Conservation (phyloP, 2,888 invertebrate species). For the Eilema depressum region DNA sequence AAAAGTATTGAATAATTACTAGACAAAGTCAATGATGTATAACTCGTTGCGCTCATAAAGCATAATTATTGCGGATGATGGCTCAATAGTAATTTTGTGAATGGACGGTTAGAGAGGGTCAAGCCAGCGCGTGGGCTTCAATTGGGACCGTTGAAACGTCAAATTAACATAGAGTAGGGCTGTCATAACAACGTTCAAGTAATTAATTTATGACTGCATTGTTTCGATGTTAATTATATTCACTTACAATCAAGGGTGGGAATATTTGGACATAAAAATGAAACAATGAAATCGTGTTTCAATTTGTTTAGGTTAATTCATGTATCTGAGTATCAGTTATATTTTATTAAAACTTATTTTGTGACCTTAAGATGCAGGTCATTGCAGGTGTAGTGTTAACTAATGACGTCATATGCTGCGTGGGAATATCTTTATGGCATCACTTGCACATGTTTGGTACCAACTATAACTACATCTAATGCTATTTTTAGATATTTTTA, state of each 20-base stretch:
- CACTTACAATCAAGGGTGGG: slow-evolving; percentile 21
- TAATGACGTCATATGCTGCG: background rate
- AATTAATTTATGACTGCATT: slow-evolving; percentile 46
- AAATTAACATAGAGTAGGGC: slow-evolving; percentile 74
- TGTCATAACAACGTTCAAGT: slow-evolving; percentile 50
- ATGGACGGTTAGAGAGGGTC: slow-evolving; percentile 72
- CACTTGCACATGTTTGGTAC: background rate
- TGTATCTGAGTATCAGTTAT: background rate
- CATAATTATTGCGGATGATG: slow-evolving; percentile 75
- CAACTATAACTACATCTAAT: background rate
- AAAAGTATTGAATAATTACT: slow-evolving; percentile 20
- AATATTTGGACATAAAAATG: slow-evolving; percentile 3
- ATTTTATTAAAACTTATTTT: background rate
- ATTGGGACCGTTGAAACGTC: slow-evolving; percentile 80
- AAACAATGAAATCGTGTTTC: slow-evolving; percentile 13
- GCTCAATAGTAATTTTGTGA: slow-evolving; percentile 80
- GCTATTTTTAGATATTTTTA: background rate
- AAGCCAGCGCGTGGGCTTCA: slow-evolving; percentile 78
- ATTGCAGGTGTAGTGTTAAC: background rate
- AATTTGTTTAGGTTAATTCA: slow-evolving; percentile 10
- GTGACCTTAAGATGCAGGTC: background rate
- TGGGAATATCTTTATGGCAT: background rate
- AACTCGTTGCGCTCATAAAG: slow-evolving; percentile 55
- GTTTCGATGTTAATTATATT: slow-evolving; percentile 23
- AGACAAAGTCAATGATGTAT: slow-evolving; percentile 26